Percentiles rank a stretch among this genome's conserved stretches.
Evolutionary conservation across 2,888 invertebrate species (phyloP).

Genomic region (Megalurothrips usitatus): DNA sequence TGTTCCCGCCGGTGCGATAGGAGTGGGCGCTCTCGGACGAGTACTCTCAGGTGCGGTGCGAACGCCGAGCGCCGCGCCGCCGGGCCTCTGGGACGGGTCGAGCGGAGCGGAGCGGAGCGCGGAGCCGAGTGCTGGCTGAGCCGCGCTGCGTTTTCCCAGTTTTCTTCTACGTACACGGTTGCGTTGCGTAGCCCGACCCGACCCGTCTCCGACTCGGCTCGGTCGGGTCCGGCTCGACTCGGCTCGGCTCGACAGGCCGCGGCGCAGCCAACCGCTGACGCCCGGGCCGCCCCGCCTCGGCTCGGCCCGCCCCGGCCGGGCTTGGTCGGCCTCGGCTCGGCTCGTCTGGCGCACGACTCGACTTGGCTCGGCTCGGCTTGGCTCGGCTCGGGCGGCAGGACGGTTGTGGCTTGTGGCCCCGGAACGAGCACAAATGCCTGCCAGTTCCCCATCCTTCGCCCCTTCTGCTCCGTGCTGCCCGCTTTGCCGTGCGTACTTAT

Average conservation of each 20-base stretch:
- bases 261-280: neutral
- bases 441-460: constrained; percentile 32
- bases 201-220: neutral
- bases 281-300: neutral
- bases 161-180: neutral
- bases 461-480: constrained; percentile 34
- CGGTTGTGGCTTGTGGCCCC: constrained; percentile 34
- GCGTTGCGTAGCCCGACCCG: neutral
- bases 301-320: neutral
- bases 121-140: too few relatives aligned
- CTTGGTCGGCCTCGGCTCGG: neutral
- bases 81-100: too few relatives aligned
- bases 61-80: too few relatives aligned
- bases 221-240: neutral
- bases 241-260: neutral
- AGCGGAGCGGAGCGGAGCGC: too few relatives aligned
- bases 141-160: neutral
- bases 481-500: neutral
- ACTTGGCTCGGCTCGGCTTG: constrained; percentile 2
- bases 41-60: too few relatives aligned
- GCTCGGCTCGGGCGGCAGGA: constrained; percentile 32
- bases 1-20: too few relatives aligned
- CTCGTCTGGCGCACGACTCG: neutral
- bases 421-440: constrained; percentile 32
- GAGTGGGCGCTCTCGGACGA: too few relatives aligned